Evolutionary conservation across 2,113 vertebrate species (phyloP), one percentile per base, ranked within the genome.

Genomic region (Eurystomus gularis): DNA sequence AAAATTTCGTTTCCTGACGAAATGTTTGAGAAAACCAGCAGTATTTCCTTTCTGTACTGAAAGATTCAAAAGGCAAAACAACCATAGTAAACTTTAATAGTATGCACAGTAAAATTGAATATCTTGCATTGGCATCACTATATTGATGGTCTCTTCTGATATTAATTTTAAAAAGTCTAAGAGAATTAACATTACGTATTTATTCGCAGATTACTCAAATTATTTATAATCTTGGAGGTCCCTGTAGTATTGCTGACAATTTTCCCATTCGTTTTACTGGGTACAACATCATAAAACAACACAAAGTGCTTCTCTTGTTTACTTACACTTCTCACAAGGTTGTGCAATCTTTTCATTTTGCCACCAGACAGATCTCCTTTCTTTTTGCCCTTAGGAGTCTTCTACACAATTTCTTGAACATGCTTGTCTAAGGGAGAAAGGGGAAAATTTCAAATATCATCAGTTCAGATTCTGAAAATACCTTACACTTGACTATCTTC

Each of bases 191-290:
- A 21, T 71, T 49, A 29, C 7, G 6, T 88, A 81, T 88, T 92
- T 92, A 77, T 82, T 83, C 87, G n/a, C n/a, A 78, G 51, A 85
- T 95, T 82, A 87, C 25, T 82, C 62, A 82, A 79, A 88, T 58
- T 2, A 82, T 82, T 90, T 94, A 77, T 48, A 58, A 86, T 58
- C 15, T 73, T 6, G 5, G 61, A 92, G 7, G 18, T 64, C 33
- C 28, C 16, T 77, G 52, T 49, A 84, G 31, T 40, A 68, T 40
- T 61, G 51, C 44, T 86, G 35, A 87, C 90, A 78, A 4, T 58
- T 70, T 52, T 91, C 51, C 61, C 28, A 49, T 55, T 88, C 0
- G 3, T 88, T 93, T 82, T 64, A 73, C 31, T 62, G 40, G n/a
- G 49, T 76, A 51, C 10, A 75, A 65, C 20, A 91, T 26, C 24